Evolutionary conservation across 2,113 vertebrate genomes (phyloP).

Genomic region (Leucopternis melanops): DNA sequence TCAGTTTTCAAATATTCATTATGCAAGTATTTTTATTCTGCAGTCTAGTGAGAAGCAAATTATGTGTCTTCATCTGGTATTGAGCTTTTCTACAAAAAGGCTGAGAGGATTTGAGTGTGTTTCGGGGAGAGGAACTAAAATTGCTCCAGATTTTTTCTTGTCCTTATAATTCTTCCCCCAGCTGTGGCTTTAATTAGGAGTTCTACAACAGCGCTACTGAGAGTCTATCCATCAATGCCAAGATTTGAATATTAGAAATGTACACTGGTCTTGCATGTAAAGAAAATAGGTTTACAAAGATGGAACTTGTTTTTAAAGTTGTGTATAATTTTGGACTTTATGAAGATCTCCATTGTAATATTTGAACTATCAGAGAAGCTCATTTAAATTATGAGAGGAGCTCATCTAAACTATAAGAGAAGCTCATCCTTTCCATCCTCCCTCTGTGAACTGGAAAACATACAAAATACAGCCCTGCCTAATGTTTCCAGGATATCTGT

Average conservation of each 20-base stretch:
- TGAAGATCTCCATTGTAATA: neutral
- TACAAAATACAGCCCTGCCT: neutral
- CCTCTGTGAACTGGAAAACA: neutral
- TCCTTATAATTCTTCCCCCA: slow-evolving; percentile 9
- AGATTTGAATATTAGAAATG: neutral
- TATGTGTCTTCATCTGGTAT: neutral
- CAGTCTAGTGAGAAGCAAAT: slow-evolving; percentile 8
- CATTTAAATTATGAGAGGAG: neutral
- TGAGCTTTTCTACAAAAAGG: neutral
- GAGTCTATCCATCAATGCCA: neutral
- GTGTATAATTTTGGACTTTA: neutral
- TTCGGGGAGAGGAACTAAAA: neutral
- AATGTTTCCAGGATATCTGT: neutral
- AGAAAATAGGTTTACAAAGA: neutral
- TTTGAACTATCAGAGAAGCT: neutral
- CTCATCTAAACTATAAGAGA: neutral
- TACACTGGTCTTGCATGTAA: neutral
- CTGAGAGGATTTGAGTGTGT: neutral
- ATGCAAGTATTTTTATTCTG: slow-evolving; percentile 17
- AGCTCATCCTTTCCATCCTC: neutral
- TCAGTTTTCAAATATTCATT: slow-evolving; percentile 19
- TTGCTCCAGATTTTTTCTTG: slow-evolving; percentile 14
- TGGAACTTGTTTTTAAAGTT: neutral
- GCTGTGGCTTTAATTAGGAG: slow-evolving; percentile 24
- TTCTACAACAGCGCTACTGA: neutral